phyloP scores from a whole-genome alignment of 2,797 vertebrate genomes.

The Pseudochirops cupreus region DNA sequence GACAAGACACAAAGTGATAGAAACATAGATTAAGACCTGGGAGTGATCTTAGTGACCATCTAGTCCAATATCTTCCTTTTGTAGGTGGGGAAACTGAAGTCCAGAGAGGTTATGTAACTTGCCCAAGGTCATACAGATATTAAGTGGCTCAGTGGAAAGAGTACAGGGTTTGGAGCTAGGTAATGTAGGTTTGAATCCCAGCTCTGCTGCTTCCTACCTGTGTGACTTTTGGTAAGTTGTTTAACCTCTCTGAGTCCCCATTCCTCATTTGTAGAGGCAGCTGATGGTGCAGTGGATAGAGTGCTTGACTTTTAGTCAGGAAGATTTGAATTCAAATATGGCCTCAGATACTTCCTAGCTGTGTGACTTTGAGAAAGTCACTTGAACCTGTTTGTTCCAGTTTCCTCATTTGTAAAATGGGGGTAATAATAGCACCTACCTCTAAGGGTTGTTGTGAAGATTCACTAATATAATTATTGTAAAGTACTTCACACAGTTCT shows the following conservation, averaged over 20 bases:
- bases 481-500: neutral
- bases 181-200: neutral
- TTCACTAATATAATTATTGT: no score
- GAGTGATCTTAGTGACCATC: neutral
- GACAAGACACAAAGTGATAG: neutral
- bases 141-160: neutral
- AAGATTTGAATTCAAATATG: neutral
- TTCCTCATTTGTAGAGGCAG: neutral
- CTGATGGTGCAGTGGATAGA: neutral
- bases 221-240: neutral
- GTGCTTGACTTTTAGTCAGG: neutral
- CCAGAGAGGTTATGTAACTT: neutral
- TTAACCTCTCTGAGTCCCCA: neutral
- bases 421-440: no score
- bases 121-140: neutral
- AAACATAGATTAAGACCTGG: neutral
- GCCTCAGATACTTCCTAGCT: neutral
- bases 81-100: neutral
- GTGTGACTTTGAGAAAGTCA: neutral
- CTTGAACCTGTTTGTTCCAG: neutral
- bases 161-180: neutral
- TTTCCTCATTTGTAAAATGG: neutral
- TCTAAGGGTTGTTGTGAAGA: no score
- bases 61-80: neutral
- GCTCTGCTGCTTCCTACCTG: neutral